Conservation (phyloP, 2,888 invertebrate species). For the Tromatobia lineatoria region DNA sequence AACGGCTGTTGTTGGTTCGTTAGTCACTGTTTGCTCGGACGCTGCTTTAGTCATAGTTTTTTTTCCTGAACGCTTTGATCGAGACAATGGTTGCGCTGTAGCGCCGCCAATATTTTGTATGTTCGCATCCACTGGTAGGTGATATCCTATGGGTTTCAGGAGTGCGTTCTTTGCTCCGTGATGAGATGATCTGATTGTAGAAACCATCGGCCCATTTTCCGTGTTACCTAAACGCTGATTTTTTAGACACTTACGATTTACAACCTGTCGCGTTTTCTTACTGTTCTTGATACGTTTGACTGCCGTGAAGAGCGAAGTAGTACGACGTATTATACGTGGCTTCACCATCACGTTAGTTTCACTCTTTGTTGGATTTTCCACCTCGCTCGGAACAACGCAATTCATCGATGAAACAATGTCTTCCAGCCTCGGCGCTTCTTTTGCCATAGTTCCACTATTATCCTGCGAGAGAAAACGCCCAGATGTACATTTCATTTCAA, state of each 20-base stretch:
- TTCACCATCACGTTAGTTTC: constrained; percentile 74
- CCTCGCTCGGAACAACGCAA: constrained; percentile 65
- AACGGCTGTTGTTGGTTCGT: constrained; percentile 76
- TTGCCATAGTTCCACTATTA: constrained; percentile 69
- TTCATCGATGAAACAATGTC: constrained; percentile 72
- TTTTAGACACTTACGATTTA: constrained; percentile 75
- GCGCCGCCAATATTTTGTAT: constrained; percentile 30
- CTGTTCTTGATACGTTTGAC: constrained; percentile 79
- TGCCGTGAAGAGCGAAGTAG: constrained; percentile 76
- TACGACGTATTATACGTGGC: constrained; percentile 75
- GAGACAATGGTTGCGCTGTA: background rate
- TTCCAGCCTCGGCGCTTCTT: constrained; percentile 74
- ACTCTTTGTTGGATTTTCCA: constrained; percentile 71
- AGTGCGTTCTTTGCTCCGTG: constrained; percentile 58
- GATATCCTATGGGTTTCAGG: constrained; percentile 59
- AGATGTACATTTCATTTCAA: constrained; percentile 39
- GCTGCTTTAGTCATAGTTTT: constrained; percentile 52
- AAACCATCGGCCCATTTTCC: constrained; percentile 69
- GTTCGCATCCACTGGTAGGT: constrained; percentile 32
- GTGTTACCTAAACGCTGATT: constrained; percentile 71
- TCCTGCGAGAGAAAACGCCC: constrained; percentile 76
- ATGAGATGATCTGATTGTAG: constrained; percentile 69
- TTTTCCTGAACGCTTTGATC: constrained; percentile 51
- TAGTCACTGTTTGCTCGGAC: constrained; percentile 51
- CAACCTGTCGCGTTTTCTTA: constrained; percentile 75